phyloP scores from a whole-genome alignment of 2,113 vertebrate species.

The Rhizomys pruinosus region DNA sequence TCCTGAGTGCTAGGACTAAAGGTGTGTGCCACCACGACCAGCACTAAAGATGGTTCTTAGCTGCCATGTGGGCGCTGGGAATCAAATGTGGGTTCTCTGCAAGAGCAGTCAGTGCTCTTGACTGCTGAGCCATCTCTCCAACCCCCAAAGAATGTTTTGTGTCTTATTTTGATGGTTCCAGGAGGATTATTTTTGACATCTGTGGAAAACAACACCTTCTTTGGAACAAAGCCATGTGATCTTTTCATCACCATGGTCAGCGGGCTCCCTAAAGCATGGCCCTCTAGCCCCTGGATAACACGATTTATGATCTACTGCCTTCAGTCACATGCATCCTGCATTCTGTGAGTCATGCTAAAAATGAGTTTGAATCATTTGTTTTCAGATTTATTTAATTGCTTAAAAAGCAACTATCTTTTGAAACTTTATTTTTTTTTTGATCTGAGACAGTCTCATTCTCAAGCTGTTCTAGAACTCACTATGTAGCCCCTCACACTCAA shows the following conservation, averaged over 20 bases:
- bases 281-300: no score
- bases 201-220: neutral
- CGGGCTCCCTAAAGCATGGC: neutral
- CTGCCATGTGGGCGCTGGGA: no score
- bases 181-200: neutral
- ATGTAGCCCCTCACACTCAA: neutral
- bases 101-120: no score
- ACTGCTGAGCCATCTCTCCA: no score
- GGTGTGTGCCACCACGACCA: no score
- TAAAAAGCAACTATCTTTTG: neutral
- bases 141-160: neutral
- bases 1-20: no score
- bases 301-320: no score
- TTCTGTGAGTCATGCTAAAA: neutral
- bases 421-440: neutral
- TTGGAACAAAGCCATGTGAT: neutral
- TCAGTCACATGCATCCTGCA: neutral
- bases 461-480: neutral
- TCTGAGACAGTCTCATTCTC: neutral
- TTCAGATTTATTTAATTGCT: neutral
- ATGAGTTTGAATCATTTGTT: neutral
- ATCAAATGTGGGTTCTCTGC: no score
- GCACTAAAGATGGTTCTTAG: no score
- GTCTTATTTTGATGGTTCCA: no score
- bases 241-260: neutral